Evolutionary conservation across 2,113 vertebrate genomes (phyloP).

Genomic region (Camelus dromedarius): DNA sequence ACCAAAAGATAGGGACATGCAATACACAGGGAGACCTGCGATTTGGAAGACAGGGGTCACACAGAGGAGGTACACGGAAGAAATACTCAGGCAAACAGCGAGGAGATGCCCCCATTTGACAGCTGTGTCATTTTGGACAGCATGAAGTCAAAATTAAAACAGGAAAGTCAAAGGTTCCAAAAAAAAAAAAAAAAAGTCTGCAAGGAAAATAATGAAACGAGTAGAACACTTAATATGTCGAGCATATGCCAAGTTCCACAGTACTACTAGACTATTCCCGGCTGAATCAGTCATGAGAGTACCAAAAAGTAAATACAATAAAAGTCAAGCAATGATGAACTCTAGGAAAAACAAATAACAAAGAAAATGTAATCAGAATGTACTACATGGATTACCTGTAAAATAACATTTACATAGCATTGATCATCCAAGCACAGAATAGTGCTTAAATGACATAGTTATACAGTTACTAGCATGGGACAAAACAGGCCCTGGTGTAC

Average conservation of each 20-base stretch:
- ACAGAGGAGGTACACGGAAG: background rate
- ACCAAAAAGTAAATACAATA: background rate
- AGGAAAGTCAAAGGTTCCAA: background rate
- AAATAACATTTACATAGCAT: background rate
- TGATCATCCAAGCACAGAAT: background rate
- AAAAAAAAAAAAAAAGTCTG: background rate
- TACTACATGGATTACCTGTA: background rate
- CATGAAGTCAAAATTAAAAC: background rate
- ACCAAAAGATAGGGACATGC: background rate
- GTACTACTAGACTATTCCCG: too few species aligned
- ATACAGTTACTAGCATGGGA: background rate
- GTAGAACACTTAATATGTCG: background rate
- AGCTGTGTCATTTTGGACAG: background rate
- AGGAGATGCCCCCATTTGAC: background rate
- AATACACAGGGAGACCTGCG: background rate
- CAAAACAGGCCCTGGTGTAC: background rate
- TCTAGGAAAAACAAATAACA: background rate
- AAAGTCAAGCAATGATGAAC: background rate
- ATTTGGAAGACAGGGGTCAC: background rate
- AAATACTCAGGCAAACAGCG: background rate
- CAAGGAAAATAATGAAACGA: background rate
- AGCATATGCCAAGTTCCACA: background rate
- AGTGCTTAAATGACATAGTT: background rate
- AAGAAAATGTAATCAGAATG: background rate
- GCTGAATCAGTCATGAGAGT: background rate